These are phyloP conservation scores for Ceratina japonica DNA, from an alignment of 1,140 invertebrate genomes.

Conservation along the genomic window DNA sequence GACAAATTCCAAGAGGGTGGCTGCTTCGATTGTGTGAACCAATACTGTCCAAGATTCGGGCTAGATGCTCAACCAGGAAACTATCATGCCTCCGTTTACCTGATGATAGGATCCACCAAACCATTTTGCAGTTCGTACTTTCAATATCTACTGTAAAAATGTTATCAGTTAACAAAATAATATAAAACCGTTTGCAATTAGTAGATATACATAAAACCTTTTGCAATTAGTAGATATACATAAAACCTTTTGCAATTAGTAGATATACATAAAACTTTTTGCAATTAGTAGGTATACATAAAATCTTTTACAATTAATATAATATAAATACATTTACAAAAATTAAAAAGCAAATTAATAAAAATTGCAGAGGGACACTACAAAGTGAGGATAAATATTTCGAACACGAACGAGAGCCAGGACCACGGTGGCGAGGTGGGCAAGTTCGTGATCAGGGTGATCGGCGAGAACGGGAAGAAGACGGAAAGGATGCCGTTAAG, in stretches of 20 bases:
- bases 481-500: constrained; percentile 82
- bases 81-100: constrained; percentile 83
- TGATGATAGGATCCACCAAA: constrained; percentile 83
- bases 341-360: too few relatives aligned
- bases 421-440: constrained; percentile 89
- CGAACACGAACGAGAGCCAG: constrained; percentile 85
- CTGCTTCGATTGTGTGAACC: constrained; percentile 86
- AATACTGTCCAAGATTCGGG: constrained; percentile 86
- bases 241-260: too few relatives aligned
- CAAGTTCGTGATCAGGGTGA: constrained; percentile 83
- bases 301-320: too few relatives aligned
- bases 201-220: too few relatives aligned
- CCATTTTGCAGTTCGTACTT: constrained; percentile 91
- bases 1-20: constrained; percentile 86
- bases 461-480: constrained; percentile 82
- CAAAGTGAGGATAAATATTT: constrained; percentile 86
- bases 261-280: too few relatives aligned
- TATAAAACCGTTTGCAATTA: too few relatives aligned
- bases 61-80: constrained; percentile 82
- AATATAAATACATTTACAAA: too few relatives aligned
- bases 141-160: neutral
- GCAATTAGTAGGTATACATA: too few relatives aligned
- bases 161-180: too few relatives aligned
- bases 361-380: constrained; percentile 85
- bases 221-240: too few relatives aligned